phyloP scores from a whole-genome alignment of 2,113 vertebrate species.

The Sciurus niger region DNA sequence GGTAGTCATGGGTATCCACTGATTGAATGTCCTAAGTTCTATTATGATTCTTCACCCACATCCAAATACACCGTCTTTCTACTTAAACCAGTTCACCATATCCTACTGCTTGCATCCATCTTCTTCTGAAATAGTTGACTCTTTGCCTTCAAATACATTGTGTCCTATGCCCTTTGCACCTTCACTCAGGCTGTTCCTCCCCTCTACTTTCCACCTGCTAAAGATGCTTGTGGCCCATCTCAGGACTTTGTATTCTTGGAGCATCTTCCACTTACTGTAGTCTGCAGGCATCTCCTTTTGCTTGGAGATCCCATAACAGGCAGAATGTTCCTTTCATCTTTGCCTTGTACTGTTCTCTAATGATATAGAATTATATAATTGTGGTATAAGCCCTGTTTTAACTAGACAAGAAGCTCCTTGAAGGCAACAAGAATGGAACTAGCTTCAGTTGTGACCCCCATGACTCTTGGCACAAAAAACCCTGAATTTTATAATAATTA shows the following conservation, averaged over 20 bases:
- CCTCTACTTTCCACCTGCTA: neutral
- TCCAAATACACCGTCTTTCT: neutral
- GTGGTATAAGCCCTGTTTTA: neutral
- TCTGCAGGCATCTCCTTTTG: neutral
- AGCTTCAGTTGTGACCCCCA: constrained; percentile 37
- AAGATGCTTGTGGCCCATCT: neutral
- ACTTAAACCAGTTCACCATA: neutral
- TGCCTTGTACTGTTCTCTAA: neutral
- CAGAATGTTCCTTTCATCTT: neutral
- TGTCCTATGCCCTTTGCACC: neutral
- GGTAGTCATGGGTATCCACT: neutral
- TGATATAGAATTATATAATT: neutral
- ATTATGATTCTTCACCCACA: neutral
- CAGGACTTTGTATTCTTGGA: neutral
- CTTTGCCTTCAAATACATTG: neutral
- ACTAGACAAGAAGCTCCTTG: neutral
- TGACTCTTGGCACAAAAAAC: neutral
- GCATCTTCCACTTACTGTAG: neutral
- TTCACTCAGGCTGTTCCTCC: neutral
- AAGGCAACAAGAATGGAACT: neutral
- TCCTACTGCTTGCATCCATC: neutral
- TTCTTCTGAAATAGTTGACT: neutral
- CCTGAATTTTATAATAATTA: constrained; percentile 13
- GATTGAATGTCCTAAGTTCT: neutral
- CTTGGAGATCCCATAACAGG: neutral